Evolutionary conservation across 2,888 invertebrate species (phyloP).

Genomic region (Esperia sulphurella): DNA sequence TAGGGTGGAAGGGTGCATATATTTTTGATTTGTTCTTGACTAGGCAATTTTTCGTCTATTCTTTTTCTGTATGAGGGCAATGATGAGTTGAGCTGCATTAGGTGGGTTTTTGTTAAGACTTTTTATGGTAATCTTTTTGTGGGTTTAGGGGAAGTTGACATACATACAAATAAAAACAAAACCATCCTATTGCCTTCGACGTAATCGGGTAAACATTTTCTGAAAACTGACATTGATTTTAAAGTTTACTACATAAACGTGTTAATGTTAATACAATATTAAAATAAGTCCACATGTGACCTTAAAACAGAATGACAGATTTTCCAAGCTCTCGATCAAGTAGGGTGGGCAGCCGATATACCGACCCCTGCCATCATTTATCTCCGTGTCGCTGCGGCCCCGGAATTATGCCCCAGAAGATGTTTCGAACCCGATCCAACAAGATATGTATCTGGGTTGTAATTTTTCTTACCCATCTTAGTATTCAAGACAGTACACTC

Average conservation of each 20-base stretch:
- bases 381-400: slow-evolving; percentile 45
- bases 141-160: neutral
- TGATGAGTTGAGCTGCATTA: slow-evolving; percentile 19
- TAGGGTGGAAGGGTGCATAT: slow-evolving; percentile 75
- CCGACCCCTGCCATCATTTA: slow-evolving; percentile 45
- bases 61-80: slow-evolving; percentile 39
- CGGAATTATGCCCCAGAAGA: slow-evolving; percentile 50
- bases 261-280: too few relatives aligned
- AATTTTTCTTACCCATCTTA: slow-evolving; percentile 62
- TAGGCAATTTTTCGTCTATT: slow-evolving; percentile 61
- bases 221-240: too few relatives aligned
- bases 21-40: slow-evolving; percentile 76
- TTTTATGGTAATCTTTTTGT: slow-evolving; percentile 1
- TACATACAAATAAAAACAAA: neutral
- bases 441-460: slow-evolving; percentile 58
- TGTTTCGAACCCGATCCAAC: slow-evolving; percentile 47
- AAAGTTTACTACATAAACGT: too few relatives aligned
- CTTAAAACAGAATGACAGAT: slow-evolving; percentile 26
- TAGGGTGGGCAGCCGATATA: slow-evolving; percentile 26
- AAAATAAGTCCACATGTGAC: neutral
- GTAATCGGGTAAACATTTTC: too few relatives aligned
- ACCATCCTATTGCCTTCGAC: too few relatives aligned
- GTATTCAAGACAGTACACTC: slow-evolving; percentile 55
- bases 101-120: slow-evolving; percentile 12
- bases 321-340: slow-evolving; percentile 34